Percentiles rank a stretch among this genome's conserved stretches.
These are phyloP conservation scores for Neopelma chrysocephalum DNA, from an alignment of 2,797 vertebrate genomes.

Conservation along the genomic window DNA sequence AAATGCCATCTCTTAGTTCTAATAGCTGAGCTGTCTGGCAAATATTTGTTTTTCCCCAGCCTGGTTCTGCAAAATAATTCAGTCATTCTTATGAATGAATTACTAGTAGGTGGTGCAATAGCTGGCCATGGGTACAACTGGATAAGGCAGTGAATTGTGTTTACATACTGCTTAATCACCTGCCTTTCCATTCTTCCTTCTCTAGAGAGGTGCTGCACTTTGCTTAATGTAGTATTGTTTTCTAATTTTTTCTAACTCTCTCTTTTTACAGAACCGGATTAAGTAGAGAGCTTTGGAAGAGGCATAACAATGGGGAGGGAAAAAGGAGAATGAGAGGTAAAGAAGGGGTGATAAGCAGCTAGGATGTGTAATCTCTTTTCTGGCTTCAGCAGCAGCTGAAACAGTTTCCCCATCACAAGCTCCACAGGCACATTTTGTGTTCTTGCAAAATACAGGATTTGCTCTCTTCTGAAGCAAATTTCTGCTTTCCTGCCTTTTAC, in stretches of 20 bases:
- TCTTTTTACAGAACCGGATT: neutral
- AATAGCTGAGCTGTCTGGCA: neutral
- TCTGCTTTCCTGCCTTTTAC: conserved; percentile 47
- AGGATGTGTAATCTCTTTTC: neutral
- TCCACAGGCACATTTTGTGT: neutral
- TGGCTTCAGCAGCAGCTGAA: neutral
- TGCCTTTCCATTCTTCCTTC: neutral
- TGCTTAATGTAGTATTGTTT: neutral
- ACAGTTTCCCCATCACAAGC: neutral
- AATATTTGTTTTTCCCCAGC: neutral
- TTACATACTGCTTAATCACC: neutral
- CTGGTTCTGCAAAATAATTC: neutral
- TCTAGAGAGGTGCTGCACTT: neutral
- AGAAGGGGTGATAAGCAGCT: neutral
- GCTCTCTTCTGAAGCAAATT: neutral
- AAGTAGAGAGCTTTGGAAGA: neutral
- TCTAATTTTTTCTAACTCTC: neutral
- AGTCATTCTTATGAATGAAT: neutral
- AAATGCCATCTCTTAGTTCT: neutral
- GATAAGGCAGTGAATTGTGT: neutral
- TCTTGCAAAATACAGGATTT: neutral
- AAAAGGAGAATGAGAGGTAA: neutral
- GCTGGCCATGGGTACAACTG: neutral
- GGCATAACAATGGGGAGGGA: neutral
- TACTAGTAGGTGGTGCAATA: neutral